Conservation (phyloP, 92 coral and sea anemone genomes). For the Parazoanthus atlanticus region DNA sequence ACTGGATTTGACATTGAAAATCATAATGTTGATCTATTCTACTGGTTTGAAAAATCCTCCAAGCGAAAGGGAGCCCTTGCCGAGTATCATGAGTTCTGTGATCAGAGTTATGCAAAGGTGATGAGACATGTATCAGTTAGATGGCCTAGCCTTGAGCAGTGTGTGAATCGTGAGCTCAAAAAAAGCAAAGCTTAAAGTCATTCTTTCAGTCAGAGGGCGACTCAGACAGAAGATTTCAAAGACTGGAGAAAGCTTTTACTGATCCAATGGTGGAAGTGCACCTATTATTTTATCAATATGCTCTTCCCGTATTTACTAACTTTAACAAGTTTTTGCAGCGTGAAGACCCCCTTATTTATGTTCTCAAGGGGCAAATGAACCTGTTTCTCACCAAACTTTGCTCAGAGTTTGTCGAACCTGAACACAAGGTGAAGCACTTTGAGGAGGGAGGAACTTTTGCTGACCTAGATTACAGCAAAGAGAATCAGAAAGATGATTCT, state of each 20-base stretch:
- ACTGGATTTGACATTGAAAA: conserved; percentile 38
- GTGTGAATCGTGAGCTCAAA: conserved; percentile 37
- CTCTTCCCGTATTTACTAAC: conserved; percentile 23
- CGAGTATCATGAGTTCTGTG: conserved; percentile 35
- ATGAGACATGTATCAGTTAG: conserved; percentile 35
- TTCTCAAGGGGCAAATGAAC: neutral
- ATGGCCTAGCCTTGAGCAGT: conserved; percentile 46
- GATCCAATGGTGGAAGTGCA: conserved; percentile 37
- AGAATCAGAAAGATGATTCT: conserved; percentile 9
- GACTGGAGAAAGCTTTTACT: neutral
- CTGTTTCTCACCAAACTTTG: conserved; percentile 7
- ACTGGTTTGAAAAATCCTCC: conserved; percentile 46
- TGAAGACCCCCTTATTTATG: conserved; percentile 35
- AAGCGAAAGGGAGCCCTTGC: conserved; percentile 27
- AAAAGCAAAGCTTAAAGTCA: conserved; percentile 26
- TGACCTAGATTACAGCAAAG: neutral
- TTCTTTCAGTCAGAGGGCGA: conserved; percentile 30
- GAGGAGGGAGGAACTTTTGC: neutral
- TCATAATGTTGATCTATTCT: conserved; percentile 33
- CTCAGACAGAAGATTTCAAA: conserved; percentile 11
- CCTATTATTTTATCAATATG: conserved; percentile 21
- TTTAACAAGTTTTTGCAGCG: conserved; percentile 37
- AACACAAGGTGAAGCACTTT: neutral
- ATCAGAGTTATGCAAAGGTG: conserved; percentile 20
- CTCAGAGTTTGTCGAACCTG: neutral